Percentiles rank a stretch among this genome's conserved stretches.
These are phyloP conservation scores for Arbacia lixula DNA, from an alignment of 53 echinoderm and acorn worm genomes.

Conservation along the genomic window DNA sequence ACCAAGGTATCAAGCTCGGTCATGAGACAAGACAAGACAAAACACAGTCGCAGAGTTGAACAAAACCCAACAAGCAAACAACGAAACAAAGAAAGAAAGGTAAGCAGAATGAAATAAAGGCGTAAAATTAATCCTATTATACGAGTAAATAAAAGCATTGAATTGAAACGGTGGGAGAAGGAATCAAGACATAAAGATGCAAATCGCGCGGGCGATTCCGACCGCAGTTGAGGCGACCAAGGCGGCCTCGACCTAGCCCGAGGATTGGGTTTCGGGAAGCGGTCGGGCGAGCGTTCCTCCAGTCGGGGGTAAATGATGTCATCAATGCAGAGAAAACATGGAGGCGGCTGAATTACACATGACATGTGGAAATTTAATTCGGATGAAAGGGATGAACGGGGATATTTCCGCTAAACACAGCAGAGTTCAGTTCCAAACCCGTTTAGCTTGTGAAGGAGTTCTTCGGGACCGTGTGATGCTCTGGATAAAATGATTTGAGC, in stretches of 20 bases:
- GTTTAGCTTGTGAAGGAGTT: too few relatives aligned
- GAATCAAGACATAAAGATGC: slow-evolving; percentile 50
- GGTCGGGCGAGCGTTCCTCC: slow-evolving; percentile 25
- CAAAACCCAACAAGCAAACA: too few relatives aligned
- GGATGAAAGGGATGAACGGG: slow-evolving; percentile 32
- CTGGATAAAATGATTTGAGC: too few relatives aligned
- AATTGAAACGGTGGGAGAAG: too few relatives aligned
- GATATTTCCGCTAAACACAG: slow-evolving; percentile 22
- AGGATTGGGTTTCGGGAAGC: slow-evolving; percentile 33
- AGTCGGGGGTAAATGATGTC: slow-evolving; percentile 26
- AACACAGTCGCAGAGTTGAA: too few relatives aligned
- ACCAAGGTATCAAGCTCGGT: too few relatives aligned
- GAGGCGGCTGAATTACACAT: slow-evolving; percentile 13
- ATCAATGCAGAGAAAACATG: slow-evolving; percentile 1
- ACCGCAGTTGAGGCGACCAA: slow-evolving; percentile 10
- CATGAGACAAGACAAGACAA: too few relatives aligned
- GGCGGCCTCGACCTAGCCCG: slow-evolving; percentile 24
- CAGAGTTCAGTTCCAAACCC: slow-evolving; percentile 12
- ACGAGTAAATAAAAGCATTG: too few relatives aligned
- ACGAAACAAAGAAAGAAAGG: too few relatives aligned
- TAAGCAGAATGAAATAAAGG: too few relatives aligned
- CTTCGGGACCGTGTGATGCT: too few relatives aligned
- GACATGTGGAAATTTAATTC: slow-evolving; percentile 50
- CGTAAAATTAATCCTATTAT: too few relatives aligned
- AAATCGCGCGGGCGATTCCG: slow-evolving; percentile 5